These are phyloP conservation scores for Aleadryas rufinucha DNA, from an alignment of 2,113 vertebrate genomes.

Conservation along the genomic window DNA sequence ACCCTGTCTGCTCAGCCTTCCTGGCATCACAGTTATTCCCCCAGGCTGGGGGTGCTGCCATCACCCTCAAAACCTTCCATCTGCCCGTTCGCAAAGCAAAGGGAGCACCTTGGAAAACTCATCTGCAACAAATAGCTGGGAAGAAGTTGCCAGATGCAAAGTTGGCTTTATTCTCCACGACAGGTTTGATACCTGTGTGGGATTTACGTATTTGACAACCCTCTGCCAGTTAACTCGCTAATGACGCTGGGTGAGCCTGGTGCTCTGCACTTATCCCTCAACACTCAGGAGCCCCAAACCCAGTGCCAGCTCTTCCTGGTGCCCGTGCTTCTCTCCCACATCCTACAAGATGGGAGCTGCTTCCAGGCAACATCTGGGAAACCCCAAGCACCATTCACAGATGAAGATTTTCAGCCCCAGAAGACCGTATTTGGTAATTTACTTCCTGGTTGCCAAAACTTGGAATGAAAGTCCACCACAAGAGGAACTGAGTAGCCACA, in stretches of 20 bases:
- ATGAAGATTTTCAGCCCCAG: neutral
- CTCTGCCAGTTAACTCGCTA: rapidly evolving
- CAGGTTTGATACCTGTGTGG: rapidly evolving
- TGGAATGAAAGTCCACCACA: neutral
- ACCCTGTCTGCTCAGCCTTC: rapidly evolving
- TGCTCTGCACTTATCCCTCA: neutral
- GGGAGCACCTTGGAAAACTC: neutral
- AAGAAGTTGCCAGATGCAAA: neutral
- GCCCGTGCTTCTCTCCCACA: rapidly evolving
- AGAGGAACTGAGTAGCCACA: neutral
- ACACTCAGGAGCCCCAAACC: neutral
- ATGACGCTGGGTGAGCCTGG: neutral
- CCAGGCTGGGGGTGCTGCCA: neutral
- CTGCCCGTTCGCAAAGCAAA: neutral
- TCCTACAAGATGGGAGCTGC: neutral
- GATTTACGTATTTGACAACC: rapidly evolving
- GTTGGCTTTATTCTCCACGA: neutral
- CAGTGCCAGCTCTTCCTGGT: rapidly evolving
- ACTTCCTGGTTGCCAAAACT: neutral
- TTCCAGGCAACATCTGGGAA: neutral
- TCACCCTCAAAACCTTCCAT: neutral
- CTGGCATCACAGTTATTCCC: neutral
- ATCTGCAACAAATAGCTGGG: neutral
- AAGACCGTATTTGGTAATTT: neutral
- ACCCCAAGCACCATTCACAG: neutral